These are phyloP conservation scores for Aproaerema taeniolella DNA, from an alignment of 2,888 invertebrate genomes.

Conservation along the genomic window DNA sequence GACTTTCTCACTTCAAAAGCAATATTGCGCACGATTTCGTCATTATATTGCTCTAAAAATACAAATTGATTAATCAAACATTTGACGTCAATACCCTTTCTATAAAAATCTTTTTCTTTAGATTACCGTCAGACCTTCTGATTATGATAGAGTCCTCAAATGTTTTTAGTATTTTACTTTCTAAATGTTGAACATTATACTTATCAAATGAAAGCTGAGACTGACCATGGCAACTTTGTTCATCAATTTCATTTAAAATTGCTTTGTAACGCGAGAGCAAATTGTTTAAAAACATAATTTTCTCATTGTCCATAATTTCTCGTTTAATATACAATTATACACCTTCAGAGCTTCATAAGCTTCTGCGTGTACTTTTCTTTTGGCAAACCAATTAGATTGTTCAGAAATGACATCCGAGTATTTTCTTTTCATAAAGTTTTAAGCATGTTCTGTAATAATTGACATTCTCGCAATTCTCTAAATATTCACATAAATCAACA, in stretches of 20 bases:
- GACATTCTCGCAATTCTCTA: not conserved
- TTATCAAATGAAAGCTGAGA: too few relatives aligned
- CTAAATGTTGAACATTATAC: too few relatives aligned
- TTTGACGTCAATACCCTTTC: too few relatives aligned
- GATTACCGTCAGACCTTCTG: too few relatives aligned
- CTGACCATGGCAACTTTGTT: slow-evolving; percentile 1
- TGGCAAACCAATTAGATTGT: slow-evolving; percentile 1
- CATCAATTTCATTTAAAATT: slow-evolving; percentile 1
- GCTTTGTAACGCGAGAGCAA: not conserved
- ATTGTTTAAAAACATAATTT: slow-evolving; percentile 1
- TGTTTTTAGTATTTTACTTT: too few relatives aligned
- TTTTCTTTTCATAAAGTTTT: not conserved
- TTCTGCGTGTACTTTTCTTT: slow-evolving; percentile 1
- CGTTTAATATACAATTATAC: slow-evolving; percentile 1
- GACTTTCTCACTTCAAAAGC: too few relatives aligned
- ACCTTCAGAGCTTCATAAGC: slow-evolving; percentile 1
- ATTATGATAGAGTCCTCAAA: too few relatives aligned
- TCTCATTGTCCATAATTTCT: not conserved
- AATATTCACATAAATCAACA: too few relatives aligned
- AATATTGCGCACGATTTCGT: too few relatives aligned
- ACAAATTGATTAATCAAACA: too few relatives aligned
- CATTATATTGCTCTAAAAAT: too few relatives aligned
- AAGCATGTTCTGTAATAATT: not conserved
- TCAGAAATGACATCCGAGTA: not conserved
- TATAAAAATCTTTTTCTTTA: too few relatives aligned